Conservation (phyloP, 2,113 vertebrate species). For the Pangasianodon hypophthalmus region DNA sequence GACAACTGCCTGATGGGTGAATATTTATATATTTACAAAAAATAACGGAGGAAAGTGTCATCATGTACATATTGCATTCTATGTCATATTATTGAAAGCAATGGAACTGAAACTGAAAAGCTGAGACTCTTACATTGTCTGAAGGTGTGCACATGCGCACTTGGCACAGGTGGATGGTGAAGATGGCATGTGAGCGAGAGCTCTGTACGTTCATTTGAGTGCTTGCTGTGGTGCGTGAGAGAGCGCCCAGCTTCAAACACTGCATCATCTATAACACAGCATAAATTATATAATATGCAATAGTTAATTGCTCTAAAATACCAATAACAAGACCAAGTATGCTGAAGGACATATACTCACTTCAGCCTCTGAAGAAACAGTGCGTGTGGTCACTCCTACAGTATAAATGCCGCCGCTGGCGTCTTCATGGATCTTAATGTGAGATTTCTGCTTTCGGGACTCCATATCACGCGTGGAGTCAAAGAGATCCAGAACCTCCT, state of each 20-base stretch:
- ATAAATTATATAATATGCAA: not conserved
- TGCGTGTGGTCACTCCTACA: constrained; percentile 91
- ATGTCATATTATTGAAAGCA: not conserved
- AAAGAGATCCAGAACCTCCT: constrained; percentile 87
- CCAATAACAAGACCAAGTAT: not conserved
- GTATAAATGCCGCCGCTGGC: constrained; percentile 92
- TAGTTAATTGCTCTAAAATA: not conserved
- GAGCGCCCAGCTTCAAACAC: constrained; percentile 92
- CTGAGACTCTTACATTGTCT: constrained; percentile 77
- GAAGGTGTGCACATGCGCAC: constrained; percentile 83
- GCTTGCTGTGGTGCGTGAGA: constrained; percentile 94
- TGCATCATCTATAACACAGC: constrained; percentile 88
- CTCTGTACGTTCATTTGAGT: constrained; percentile 99
- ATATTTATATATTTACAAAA: not conserved
- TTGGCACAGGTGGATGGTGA: constrained; percentile 95
- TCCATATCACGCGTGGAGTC: constrained; percentile 90
- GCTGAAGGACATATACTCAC: constrained; percentile 39
- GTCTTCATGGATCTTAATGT: constrained; percentile 95
- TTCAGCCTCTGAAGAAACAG: constrained; percentile 88
- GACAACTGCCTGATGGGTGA: not conserved
- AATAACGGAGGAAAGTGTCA: not conserved
- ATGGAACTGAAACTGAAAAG: not conserved
- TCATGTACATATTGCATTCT: not conserved
- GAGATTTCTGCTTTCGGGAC: constrained; percentile 90
- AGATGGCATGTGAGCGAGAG: constrained; percentile 95